Conservation (phyloP, 2,888 invertebrate genomes). For the Nyleta sp. region DNA sequence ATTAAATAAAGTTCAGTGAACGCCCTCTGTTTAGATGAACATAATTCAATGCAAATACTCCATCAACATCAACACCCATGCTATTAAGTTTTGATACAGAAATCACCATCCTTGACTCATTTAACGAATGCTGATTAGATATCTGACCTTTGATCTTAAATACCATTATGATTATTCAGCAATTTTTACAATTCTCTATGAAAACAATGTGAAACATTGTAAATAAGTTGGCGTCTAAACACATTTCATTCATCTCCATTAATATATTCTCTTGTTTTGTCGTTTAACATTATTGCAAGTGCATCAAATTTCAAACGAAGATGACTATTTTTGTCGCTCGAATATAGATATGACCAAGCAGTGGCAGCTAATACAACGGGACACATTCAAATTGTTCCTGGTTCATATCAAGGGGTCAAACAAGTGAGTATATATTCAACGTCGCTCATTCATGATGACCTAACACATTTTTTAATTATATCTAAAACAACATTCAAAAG, state of each 20-base stretch:
- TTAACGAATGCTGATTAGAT: slow-evolving; percentile 21
- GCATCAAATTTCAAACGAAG: too few species aligned
- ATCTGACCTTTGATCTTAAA: slow-evolving; percentile 27
- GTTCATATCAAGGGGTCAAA: slow-evolving; percentile 49
- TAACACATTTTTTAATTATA: too few species aligned
- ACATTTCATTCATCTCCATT: too few species aligned
- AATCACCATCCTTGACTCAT: slow-evolving; percentile 35
- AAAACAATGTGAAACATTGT: slow-evolving; percentile 12
- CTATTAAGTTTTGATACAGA: background rate
- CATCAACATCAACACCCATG: background rate
- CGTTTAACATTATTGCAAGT: too few species aligned
- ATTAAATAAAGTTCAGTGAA: background rate
- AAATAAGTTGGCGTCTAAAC: too few species aligned
- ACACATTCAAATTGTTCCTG: slow-evolving; percentile 61
- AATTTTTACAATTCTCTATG: background rate
- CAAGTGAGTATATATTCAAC: slow-evolving; percentile 31
- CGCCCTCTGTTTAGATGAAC: background rate
- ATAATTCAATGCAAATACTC: background rate
- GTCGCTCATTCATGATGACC: too few species aligned
- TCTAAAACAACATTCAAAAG: too few species aligned
- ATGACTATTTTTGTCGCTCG: too few species aligned
- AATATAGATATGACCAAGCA: slow-evolving; percentile 69
- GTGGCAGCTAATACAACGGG: slow-evolving; percentile 67
- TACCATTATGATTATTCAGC: background rate
- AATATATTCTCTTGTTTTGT: too few species aligned